A percentile compares a stretch with the other conserved stretches of the same genome.
These are phyloP conservation scores for Pocillopora meandrina DNA, from an alignment of 92 coral and sea anemone species.

Conservation along the genomic window DNA sequence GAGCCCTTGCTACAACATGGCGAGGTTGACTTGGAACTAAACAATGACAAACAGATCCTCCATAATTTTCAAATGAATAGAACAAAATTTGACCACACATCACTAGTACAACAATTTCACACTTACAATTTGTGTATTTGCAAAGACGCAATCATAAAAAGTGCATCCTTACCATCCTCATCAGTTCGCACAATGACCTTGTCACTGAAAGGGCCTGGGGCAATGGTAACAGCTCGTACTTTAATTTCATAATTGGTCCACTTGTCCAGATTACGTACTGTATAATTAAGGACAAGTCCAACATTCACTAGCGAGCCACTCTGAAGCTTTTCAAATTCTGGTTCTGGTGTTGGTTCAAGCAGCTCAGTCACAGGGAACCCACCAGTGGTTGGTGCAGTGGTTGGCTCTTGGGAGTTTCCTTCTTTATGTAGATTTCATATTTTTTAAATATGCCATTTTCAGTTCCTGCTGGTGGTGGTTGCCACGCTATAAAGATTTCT, in stretches of 20 bases:
- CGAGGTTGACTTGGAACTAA: slow-evolving; percentile 65
- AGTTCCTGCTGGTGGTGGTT: slow-evolving; percentile 57
- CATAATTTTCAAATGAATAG: neutral
- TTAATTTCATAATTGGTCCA: slow-evolving; percentile 53
- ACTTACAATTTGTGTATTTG: too few relatives aligned
- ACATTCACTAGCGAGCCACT: slow-evolving; percentile 18
- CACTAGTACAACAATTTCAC: too few relatives aligned
- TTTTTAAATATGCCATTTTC: slow-evolving; percentile 50
- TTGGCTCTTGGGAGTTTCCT: neutral
- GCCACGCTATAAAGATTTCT: slow-evolving; percentile 57
- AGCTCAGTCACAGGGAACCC: slow-evolving; percentile 22
- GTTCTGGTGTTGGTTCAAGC: slow-evolving; percentile 20
- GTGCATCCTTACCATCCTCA: slow-evolving; percentile 45
- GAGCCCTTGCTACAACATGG: slow-evolving; percentile 24
- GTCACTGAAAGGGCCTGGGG: slow-evolving; percentile 59
- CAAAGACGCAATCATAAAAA: neutral
- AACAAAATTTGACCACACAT: too few relatives aligned
- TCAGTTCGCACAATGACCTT: slow-evolving; percentile 35
- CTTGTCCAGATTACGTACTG: slow-evolving; percentile 35
- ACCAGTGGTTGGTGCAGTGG: slow-evolving; percentile 15
- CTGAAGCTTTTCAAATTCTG: neutral
- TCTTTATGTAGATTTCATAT: slow-evolving; percentile 40
- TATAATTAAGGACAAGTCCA: slow-evolving; percentile 39
- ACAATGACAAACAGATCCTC: neutral
- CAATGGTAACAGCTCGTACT: slow-evolving; percentile 56